Evolutionary conservation across 2,888 invertebrate genomes (phyloP).

Genomic region (Erynnis tages): DNA sequence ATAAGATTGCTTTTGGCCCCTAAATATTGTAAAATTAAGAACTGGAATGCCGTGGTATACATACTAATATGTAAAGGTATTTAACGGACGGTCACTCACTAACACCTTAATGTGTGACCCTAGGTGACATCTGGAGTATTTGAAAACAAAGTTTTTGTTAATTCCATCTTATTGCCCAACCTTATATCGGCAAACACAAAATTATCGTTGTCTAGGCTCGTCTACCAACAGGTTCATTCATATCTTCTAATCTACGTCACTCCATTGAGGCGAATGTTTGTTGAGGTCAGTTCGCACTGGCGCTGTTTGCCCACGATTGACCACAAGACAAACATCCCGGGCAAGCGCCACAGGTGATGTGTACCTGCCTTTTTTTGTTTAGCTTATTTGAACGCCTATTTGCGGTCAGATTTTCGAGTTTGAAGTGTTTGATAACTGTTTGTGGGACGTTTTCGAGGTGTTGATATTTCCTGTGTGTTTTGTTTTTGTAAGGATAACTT

Average conservation of each 20-base stretch:
- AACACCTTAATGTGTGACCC: no score
- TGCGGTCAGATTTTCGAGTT: constrained; percentile 34
- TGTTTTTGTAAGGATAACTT: not conserved
- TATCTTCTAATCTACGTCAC: constrained; percentile 53
- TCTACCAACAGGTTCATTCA: constrained; percentile 66
- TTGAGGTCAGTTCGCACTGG: constrained; percentile 62
- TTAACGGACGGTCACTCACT: no score
- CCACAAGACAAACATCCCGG: constrained; percentile 48
- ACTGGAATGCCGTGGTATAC: no score
- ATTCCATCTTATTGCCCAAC: no score
- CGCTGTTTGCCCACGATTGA: constrained; percentile 55
- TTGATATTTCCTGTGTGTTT: not conserved
- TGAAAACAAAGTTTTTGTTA: no score
- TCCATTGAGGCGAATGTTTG: constrained; percentile 61
- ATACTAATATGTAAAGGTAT: no score
- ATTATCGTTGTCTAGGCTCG: no score
- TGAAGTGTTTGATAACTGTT: not conserved
- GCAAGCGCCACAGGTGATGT: constrained; percentile 74
- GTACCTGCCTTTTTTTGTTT: constrained; percentile 57
- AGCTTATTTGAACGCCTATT: not conserved
- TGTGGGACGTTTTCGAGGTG: not conserved
- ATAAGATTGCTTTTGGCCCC: no score
- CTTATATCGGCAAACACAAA: no score
- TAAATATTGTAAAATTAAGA: no score
- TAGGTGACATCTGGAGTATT: no score